Percentiles rank a stretch among this genome's conserved stretches.
phyloP scores from a whole-genome alignment of 2,113 vertebrate species.

The Mionectes macconnelli region DNA sequence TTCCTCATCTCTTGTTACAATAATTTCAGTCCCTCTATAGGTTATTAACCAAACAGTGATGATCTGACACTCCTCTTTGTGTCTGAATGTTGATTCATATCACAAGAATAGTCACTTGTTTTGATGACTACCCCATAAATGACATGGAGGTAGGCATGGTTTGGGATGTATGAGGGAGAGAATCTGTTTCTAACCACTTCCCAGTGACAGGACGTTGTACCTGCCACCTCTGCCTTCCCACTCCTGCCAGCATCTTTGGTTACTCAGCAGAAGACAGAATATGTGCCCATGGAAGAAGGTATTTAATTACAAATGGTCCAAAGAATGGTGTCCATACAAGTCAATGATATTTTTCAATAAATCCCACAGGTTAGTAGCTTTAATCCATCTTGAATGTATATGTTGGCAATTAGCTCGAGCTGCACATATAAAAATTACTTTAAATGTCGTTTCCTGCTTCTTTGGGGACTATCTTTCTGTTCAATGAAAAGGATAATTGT shows the following conservation, averaged over 20 bases:
- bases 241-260: not conserved
- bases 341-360: not conserved
- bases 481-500: slow-evolving; percentile 16
- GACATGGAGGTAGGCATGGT: not conserved
- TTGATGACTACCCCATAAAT: not conserved
- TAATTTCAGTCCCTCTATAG: not conserved
- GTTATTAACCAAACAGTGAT: not conserved
- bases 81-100: not conserved
- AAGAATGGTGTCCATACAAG: not conserved
- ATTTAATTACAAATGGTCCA: not conserved
- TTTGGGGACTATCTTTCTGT: not conserved
- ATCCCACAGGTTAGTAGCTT: not conserved
- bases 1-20: not conserved
- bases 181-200: not conserved
- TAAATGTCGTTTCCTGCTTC: not conserved
- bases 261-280: not conserved
- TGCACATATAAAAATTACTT: not conserved
- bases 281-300: not conserved
- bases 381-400: not conserved
- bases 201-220: not conserved
- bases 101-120: not conserved
- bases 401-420: slow-evolving; percentile 41
- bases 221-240: not conserved
- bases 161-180: not conserved
- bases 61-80: not conserved